Conservation (phyloP, 53 echinoderm and acorn worm genomes). For the Paelopatides confundens region DNA sequence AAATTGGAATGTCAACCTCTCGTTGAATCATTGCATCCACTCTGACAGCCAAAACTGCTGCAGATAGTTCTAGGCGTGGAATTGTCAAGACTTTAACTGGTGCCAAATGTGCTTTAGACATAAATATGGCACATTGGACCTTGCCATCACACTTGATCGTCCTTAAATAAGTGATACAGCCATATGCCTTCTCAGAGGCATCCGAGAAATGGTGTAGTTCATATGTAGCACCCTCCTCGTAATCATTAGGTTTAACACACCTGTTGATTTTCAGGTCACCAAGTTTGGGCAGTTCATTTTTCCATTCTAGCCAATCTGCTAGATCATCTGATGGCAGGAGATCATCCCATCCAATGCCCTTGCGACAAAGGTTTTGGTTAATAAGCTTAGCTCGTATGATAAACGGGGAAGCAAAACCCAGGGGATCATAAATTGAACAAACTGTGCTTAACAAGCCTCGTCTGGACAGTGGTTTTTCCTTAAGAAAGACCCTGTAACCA, state of each 20-base stretch:
- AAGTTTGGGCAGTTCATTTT: slow-evolving; percentile 20
- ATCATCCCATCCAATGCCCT: slow-evolving; percentile 74
- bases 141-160: neutral
- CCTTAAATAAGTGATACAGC: slow-evolving; percentile 61
- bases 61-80: slow-evolving; percentile 55
- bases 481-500: neutral
- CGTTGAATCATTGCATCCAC: slow-evolving; percentile 41
- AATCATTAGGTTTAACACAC: slow-evolving; percentile 56
- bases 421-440: slow-evolving; percentile 67
- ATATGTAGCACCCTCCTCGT: slow-evolving; percentile 10
- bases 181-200: slow-evolving; percentile 67
- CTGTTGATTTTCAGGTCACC: slow-evolving; percentile 44
- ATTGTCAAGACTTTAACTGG: slow-evolving; percentile 43
- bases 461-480: slow-evolving; percentile 32
- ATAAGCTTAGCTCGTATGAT: slow-evolving; percentile 67
- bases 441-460: slow-evolving; percentile 57
- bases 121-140: slow-evolving; percentile 50
- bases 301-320: slow-evolving; percentile 66
- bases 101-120: slow-evolving; percentile 64
- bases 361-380: slow-evolving; percentile 67
- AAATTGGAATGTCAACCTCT: slow-evolving; percentile 17
- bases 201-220: slow-evolving; percentile 77
- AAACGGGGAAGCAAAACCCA: slow-evolving; percentile 58
- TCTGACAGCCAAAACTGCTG: slow-evolving; percentile 58
- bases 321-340: slow-evolving; percentile 35